Evolutionary conservation across 2,113 vertebrate species (phyloP).

Genomic region (Tachuris rubrigastra): DNA sequence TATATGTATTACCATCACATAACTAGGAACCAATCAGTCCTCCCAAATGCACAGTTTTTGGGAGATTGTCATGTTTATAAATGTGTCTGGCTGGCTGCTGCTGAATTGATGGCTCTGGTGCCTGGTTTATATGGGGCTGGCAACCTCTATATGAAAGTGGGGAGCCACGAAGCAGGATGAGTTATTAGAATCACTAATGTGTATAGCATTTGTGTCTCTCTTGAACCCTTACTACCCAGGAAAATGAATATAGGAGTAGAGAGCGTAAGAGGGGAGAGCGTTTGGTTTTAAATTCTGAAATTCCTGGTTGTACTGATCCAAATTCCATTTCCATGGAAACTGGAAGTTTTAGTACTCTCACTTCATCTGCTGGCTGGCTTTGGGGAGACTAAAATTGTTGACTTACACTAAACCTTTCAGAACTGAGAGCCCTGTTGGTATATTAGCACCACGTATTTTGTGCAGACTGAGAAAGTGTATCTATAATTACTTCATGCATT

Average conservation of each 20-base stretch:
- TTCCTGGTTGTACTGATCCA: background rate
- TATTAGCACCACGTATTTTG: background rate
- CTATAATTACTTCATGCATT: background rate
- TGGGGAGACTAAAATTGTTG: background rate
- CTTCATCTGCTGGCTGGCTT: background rate
- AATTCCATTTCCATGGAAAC: slow-evolving; percentile 41
- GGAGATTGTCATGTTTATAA: background rate
- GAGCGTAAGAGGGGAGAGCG: background rate
- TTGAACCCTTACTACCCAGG: background rate
- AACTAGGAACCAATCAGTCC: background rate
- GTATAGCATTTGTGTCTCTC: background rate
- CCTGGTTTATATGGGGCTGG: background rate
- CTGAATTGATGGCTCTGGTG: background rate
- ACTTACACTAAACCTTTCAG: background rate
- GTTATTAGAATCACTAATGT: background rate
- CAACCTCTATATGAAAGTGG: background rate
- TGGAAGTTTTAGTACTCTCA: background rate
- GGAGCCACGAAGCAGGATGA: background rate
- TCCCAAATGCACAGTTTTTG: background rate
- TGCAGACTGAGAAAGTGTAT: background rate
- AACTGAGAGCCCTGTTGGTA: background rate
- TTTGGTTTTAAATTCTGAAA: background rate
- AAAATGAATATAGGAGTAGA: background rate
- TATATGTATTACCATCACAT: fast-evolving
- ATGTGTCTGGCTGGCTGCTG: background rate